Percentiles rank a stretch among this genome's conserved stretches.
phyloP scores from a whole-genome alignment of 2,888 invertebrate genomes.

The Pristionchus exspectatus region DNA sequence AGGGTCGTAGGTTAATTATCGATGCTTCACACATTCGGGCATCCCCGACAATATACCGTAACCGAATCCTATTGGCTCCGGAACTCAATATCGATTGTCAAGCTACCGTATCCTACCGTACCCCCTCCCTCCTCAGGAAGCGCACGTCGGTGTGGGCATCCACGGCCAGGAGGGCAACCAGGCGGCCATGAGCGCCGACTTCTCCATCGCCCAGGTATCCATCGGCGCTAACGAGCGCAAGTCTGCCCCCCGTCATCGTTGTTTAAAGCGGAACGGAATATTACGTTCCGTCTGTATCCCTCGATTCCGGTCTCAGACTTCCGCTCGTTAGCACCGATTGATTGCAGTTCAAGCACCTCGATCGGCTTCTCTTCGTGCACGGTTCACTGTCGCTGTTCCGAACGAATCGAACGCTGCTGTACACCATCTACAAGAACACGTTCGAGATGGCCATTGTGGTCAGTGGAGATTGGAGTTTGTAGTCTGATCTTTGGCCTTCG shows the following conservation, averaged over 20 bases:
- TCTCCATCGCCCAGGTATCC: slow-evolving; percentile 60
- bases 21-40: no score
- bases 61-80: no score
- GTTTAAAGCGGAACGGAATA: not conserved
- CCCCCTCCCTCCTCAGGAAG: slow-evolving; percentile 83
- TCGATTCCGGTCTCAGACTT: not conserved
- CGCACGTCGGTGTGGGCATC: slow-evolving; percentile 96
- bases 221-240: not conserved
- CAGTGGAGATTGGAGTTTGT: not conserved
- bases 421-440: slow-evolving; percentile 63
- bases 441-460: slow-evolving; percentile 58
- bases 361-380: slow-evolving; percentile 63
- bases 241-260: not conserved
- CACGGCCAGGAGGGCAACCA: slow-evolving; percentile 97
- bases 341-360: slow-evolving; percentile 60
- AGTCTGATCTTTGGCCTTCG: not conserved
- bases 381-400: slow-evolving; percentile 61
- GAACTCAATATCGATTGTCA: not conserved
- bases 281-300: not conserved
- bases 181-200: slow-evolving; percentile 86
- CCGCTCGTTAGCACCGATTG: not conserved
- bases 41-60: no score
- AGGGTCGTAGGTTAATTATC: no score
- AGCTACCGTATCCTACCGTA: not conserved
- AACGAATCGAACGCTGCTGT: slow-evolving; percentile 61